Base-by-base conservation (phyloP, 2,797 vertebrate genomes). In the Oryzias dopingdopingensis region DNA sequence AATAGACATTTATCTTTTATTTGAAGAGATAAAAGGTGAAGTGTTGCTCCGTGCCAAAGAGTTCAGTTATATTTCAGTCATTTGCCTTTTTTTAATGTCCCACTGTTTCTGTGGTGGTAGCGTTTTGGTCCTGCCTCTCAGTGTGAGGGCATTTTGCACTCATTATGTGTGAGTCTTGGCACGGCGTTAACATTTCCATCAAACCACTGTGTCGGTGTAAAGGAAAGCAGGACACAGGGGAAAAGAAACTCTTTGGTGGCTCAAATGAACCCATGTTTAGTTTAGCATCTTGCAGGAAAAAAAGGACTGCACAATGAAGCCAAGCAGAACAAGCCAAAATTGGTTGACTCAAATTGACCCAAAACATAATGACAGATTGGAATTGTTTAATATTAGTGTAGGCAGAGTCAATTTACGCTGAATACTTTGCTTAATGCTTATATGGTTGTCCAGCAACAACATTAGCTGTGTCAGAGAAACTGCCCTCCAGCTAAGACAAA, bases 131-230 rank as follows among this genome's bases (percentile, higher is more conserved):
- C 76, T 46, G 69, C 76, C 70, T 72, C 40, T 12, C 59, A 60
- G 42, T 53, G 57, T 74, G 67, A 75, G 67, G 62, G 72, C 65
- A 68, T 79, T 77, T 65, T 80, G 68, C 54, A 50, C n/a, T 52
- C 62, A 56, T 83, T 72, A 76, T 81, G 76, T 81, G 76, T 76
- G 57, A 64, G 61, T 37, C 32, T 76, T 89, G 86, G 86, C 86
- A 66, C 65, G 42, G 69, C 42, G 42, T 16, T 54, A 52, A 55
- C 37, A 22, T 85, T 88, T 90, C 85, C 85, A 80, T 76, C 43
- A 6, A 70, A 72, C 59, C 62, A 59, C 45, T 62, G 65, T 51
- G 66, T 62, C 58, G 70, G 15, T 73, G 72, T 71, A 81, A 74
- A 74, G 77, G 15, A 70, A 59, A 59, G 22, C 45, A 22, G 74